phyloP scores from a whole-genome alignment of 92 coral and sea anemone genomes.

The Bergia puertoricense region DNA sequence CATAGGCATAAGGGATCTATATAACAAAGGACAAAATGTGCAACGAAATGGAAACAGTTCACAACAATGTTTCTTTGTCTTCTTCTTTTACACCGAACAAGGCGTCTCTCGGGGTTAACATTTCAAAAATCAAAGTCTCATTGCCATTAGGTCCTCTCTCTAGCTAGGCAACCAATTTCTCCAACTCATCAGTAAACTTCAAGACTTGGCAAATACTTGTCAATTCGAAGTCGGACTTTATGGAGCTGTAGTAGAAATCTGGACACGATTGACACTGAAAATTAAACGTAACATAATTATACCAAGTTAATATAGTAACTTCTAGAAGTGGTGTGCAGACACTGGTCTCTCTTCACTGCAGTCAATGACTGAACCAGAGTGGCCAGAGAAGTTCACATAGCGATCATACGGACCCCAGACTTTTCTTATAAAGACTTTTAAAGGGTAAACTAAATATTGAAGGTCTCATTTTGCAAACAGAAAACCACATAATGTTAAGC shows the following conservation, averaged over 20 bases:
- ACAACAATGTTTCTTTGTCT: no score
- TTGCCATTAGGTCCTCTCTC: not conserved
- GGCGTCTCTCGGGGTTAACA: not conserved
- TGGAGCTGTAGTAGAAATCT: slow-evolving; percentile 60
- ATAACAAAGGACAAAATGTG: no score
- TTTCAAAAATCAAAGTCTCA: not conserved
- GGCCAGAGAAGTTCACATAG: no score
- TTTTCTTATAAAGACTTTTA: not conserved
- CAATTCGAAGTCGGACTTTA: slow-evolving; percentile 58
- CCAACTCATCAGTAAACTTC: slow-evolving; percentile 59
- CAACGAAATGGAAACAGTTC: no score
- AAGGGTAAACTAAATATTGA: not conserved
- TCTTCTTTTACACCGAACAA: not conserved
- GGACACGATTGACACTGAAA: slow-evolving; percentile 48
- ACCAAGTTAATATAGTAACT: not conserved
- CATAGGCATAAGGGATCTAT: no score
- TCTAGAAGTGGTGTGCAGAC: not conserved
- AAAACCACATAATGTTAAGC: not conserved
- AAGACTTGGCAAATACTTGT: slow-evolving; percentile 56
- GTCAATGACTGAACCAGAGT: not conserved
- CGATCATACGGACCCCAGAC: not conserved
- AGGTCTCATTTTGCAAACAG: not conserved
- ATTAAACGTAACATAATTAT: not conserved
- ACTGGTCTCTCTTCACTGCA: not conserved
- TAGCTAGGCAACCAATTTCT: slow-evolving; percentile 49